Percentiles rank a stretch among this genome's conserved stretches.
Evolutionary conservation across 2,797 vertebrate genomes (phyloP).

Genomic region (Bucorvus abyssinicus): DNA sequence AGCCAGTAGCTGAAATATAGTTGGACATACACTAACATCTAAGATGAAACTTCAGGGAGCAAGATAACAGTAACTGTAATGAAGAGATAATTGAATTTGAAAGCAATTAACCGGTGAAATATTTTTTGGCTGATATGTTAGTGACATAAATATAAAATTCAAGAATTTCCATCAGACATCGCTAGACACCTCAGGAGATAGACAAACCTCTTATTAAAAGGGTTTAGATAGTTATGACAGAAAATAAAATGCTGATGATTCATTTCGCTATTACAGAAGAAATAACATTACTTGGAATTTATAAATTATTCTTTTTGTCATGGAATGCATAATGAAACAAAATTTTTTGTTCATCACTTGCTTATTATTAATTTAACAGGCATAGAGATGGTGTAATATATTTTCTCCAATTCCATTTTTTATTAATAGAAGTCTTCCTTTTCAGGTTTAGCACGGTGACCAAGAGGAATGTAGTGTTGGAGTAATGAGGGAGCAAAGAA

Average conservation of each 20-base stretch:
- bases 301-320: constrained; percentile 62
- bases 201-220: constrained; percentile 16
- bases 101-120: neutral
- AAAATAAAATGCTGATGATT: constrained; percentile 49
- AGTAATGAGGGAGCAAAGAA: neutral
- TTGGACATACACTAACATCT: neutral
- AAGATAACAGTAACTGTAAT: neutral
- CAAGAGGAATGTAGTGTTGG: neutral
- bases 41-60: neutral
- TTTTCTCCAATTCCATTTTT: constrained; percentile 17
- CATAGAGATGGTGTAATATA: neutral
- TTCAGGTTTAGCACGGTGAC: neutral
- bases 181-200: neutral
- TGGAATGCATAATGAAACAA: constrained; percentile 41
- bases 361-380: constrained; percentile 53
- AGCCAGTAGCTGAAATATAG: neutral
- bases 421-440: neutral
- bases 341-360: constrained; percentile 49
- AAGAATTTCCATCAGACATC: neutral
- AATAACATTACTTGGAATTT: constrained; percentile 45
- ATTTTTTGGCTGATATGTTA: neutral
- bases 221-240: neutral
- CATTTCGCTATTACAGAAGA: constrained; percentile 45
- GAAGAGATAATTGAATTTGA: neutral
- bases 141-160: neutral